Evolutionary conservation across 2,797 vertebrate species (phyloP).

Genomic region (Lepilemur ruficaudatus): DNA sequence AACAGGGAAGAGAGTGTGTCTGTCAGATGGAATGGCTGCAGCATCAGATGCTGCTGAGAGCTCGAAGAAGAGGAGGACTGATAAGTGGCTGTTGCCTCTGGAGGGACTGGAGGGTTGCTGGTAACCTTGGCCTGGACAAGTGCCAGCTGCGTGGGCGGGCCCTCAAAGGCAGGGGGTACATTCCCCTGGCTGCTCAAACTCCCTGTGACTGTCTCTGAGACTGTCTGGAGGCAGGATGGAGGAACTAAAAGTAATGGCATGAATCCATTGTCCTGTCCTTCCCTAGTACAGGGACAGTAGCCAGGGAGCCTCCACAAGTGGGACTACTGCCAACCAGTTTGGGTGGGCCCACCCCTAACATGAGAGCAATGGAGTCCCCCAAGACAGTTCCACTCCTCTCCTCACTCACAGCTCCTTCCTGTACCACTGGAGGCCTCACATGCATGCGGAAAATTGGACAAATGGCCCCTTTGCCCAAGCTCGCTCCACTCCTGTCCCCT

Average conservation of each 20-base stretch:
- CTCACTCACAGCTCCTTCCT: not conserved
- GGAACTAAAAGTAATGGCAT: not conserved
- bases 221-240: not conserved
- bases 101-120: not conserved
- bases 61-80: no score
- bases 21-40: not conserved
- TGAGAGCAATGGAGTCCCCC: not conserved
- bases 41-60: not conserved
- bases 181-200: not conserved
- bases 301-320: not conserved
- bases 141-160: not conserved
- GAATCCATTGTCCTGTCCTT: not conserved
- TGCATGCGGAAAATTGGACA: not conserved
- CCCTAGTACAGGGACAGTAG: not conserved
- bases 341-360: not conserved
- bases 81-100: not conserved
- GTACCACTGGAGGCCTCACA: rapidly evolving
- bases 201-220: not conserved
- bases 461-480: not conserved
- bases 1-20: not conserved
- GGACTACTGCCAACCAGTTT: not conserved
- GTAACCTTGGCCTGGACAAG: not conserved
- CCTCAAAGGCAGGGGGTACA: not conserved
- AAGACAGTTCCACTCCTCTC: not conserved
- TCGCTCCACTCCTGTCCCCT: not conserved